phyloP scores from a whole-genome alignment of 2,113 vertebrate genomes.

The Corydoras sp. region DNA sequence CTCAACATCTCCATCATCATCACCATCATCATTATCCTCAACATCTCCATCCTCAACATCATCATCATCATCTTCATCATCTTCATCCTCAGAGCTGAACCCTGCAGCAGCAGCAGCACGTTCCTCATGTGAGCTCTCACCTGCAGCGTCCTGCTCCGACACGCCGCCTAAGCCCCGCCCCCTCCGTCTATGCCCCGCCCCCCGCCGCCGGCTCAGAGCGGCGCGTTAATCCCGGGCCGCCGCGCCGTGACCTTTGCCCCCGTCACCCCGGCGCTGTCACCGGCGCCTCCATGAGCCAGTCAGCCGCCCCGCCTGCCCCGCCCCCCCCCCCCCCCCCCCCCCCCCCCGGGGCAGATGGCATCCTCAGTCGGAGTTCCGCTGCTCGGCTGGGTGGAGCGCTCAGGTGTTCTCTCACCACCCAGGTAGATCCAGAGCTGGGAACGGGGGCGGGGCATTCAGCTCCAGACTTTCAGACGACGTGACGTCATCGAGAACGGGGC shows the following conservation, averaged over 20 bases:
- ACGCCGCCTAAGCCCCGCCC: neutral
- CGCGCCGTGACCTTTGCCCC: neutral
- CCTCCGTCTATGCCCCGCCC: neutral
- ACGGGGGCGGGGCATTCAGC: neutral
- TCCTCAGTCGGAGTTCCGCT: neutral
- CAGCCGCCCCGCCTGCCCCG: no score
- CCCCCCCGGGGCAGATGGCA: neutral
- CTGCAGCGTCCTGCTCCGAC: constrained; percentile 3
- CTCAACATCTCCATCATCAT: no score
- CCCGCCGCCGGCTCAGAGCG: neutral
- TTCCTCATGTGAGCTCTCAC: neutral
- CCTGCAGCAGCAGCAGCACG: no score
- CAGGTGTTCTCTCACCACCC: neutral
- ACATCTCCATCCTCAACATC: no score
- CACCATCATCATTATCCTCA: no score
- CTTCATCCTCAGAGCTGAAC: no score
- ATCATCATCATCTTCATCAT: no score
- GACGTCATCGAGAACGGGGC: no score
- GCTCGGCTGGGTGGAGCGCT: neutral
- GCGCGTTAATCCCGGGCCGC: neutral
- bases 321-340: no score
- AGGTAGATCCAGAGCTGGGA: neutral
- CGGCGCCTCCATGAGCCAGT: neutral
- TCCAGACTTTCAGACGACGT: no score
- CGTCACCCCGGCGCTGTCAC: neutral